phyloP scores from a whole-genome alignment of 2,113 vertebrate species.

The Cottus gobio region DNA sequence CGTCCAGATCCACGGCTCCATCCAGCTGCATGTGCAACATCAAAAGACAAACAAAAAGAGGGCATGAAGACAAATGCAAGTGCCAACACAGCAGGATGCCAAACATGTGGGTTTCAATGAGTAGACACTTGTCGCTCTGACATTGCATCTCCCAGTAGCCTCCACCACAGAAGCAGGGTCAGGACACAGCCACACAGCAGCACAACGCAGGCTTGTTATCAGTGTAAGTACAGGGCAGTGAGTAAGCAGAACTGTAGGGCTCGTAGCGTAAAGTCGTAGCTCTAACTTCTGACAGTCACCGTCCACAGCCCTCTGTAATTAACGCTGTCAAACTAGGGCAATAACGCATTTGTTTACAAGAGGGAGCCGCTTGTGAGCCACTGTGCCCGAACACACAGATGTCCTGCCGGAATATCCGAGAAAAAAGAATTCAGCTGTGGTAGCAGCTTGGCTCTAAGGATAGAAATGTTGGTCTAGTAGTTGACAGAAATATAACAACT shows the following conservation, averaged over 20 bases:
- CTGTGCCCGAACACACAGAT: conserved; percentile 9
- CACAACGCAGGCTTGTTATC: conserved; percentile 31
- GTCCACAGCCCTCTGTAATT: conserved; percentile 49
- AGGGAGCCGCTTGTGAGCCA: neutral
- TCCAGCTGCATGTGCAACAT: conserved; percentile 84
- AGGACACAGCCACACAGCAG: neutral
- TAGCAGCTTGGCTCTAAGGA: neutral
- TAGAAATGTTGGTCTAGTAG: neutral
- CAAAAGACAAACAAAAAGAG: conserved; percentile 23
- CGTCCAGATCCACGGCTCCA: conserved; percentile 89
- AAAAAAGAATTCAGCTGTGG: neutral
- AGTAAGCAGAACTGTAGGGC: neutral
- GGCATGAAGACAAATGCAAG: neutral
- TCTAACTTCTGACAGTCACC: conserved; percentile 5
- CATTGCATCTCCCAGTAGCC: conserved; percentile 21
- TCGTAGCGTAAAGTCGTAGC: neutral
- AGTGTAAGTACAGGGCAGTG: conserved; percentile 30
- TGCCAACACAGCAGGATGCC: neutral
- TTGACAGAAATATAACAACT: neutral
- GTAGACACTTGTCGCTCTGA: neutral
- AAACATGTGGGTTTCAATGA: conserved; percentile 39
- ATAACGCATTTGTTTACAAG: conserved; percentile 32
- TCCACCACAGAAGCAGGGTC: neutral
- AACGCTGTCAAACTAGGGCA: conserved; percentile 29
- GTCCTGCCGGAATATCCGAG: neutral